Percentiles rank a stretch among this genome's conserved stretches.
Evolutionary conservation across 2,797 vertebrate genomes (phyloP).

Genomic region (Lagodon rhomboides): DNA sequence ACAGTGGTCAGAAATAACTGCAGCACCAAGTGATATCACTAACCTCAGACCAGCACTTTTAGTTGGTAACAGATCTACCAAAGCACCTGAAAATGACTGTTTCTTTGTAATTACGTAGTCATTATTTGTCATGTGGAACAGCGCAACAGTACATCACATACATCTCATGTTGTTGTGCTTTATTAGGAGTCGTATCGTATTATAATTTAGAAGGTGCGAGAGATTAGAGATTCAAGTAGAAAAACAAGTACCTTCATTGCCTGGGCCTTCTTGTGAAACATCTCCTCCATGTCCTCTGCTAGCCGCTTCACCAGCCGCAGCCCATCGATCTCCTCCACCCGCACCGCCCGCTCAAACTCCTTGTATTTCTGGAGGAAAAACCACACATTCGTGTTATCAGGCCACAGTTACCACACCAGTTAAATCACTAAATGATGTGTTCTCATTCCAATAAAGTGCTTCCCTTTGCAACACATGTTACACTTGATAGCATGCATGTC

Average conservation of each 20-base stretch:
- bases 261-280: constrained; percentile 98
- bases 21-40: constrained; percentile 23
- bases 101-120: too few relatives aligned
- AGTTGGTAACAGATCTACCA: constrained; percentile 1
- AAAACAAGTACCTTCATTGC: constrained; percentile 89
- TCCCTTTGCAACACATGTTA: neutral
- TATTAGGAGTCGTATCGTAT: neutral
- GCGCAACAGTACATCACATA: neutral
- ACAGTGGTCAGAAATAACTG: constrained; percentile 25
- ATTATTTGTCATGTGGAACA: neutral
- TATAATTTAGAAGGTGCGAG: neutral
- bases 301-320: constrained; percentile 95
- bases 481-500: neutral
- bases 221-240: neutral
- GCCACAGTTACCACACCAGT: neutral
- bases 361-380: constrained; percentile 93
- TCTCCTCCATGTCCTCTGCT: constrained; percentile 97
- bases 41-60: neutral
- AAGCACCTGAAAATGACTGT: neutral
- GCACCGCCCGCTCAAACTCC: constrained; percentile 94
- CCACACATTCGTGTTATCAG: constrained; percentile 9
- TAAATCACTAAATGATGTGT: neutral
- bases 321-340: constrained; percentile 96
- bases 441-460: neutral
- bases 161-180: neutral